These are phyloP conservation scores for Bimastos eiseni DNA, from an alignment of 2,888 invertebrate species.

Conservation along the genomic window DNA sequence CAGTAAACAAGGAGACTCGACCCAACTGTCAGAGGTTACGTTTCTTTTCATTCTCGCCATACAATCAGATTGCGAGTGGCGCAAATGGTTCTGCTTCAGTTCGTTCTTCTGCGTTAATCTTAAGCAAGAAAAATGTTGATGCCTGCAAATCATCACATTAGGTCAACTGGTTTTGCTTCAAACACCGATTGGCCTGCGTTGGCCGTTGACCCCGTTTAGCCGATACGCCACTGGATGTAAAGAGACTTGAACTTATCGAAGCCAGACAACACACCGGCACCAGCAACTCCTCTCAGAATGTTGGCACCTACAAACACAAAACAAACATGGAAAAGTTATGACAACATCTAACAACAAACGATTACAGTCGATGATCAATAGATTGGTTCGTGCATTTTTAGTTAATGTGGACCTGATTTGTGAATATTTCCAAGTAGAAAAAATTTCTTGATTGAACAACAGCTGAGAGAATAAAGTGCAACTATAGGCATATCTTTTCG, in stretches of 20 bases:
- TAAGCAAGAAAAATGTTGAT: not conserved
- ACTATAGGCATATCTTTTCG: too few relatives aligned
- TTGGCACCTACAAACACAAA: slow-evolving; percentile 52
- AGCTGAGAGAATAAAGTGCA: not conserved
- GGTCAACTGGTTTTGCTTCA: slow-evolving; percentile 2
- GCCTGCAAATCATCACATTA: not conserved
- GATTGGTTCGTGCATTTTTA: not conserved
- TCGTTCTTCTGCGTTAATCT: not conserved
- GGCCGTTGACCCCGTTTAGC: slow-evolving; percentile 28
- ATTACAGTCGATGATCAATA: not conserved
- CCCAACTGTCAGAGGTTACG: not conserved
- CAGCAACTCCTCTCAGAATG: slow-evolving; percentile 61
- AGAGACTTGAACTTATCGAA: slow-evolving; percentile 60
- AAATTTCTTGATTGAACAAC: not conserved
- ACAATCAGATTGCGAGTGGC: not conserved
- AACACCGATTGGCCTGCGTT: not conserved
- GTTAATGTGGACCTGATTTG: not conserved
- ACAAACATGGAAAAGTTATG: too few relatives aligned
- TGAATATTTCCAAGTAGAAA: too few relatives aligned
- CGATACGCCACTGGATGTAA: slow-evolving; percentile 49
- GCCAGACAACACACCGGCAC: slow-evolving; percentile 62
- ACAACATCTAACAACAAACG: not conserved
- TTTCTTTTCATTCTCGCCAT: not conserved
- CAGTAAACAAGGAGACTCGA: not conserved
- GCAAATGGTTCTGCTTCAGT: not conserved